Base-by-base conservation (phyloP, 2,888 invertebrate species). In the Hirudinaria manillensis region DNA sequence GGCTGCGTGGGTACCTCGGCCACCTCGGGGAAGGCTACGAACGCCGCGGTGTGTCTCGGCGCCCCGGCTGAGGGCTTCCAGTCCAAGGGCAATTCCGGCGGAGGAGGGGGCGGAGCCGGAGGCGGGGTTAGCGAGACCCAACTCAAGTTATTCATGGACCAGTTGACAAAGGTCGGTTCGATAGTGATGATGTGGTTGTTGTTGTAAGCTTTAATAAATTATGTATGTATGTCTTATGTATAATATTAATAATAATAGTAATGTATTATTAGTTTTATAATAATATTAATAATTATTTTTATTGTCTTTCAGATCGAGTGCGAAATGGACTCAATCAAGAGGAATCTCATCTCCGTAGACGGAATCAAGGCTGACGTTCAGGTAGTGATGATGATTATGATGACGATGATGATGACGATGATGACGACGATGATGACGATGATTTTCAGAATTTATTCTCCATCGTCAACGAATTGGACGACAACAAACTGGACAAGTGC, bases 391-490 rank as follows among this genome's bases (percentile, higher is more conserved):
- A 29, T 24, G 29, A 61, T 27, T 6, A 61, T 61, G 2, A 61
- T 19, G 72, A 72, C 13, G 34, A 72, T n/a, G 61, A 72, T 61
- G 61, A 61, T 13, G 61, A 61, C 21, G 61, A 61, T 13, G 29
- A 27, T 61, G 61, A 45, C 13, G 45, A 45, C 16, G 45, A 45
- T 7, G 45, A 45, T 7, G 45, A 45, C 16, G 65, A 65, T 10
- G 29, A 65, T 65, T 19, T 65, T 32, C 65, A 75, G 75, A 75
- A 66, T 65, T 66, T 75, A 34, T 75, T 72, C 53, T 71, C 72
- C 27, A 75, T 75, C 53, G 75, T 75, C 36, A 75, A 75, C 38
- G 75, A 75, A 24, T 68, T 75, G 21, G 75, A 75, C 36, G 75
- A 75, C 34, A 75, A 75, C 66, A 75, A 75, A 45, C 65, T 75